Evolutionary conservation across 2,797 vertebrate species (phyloP).

Genomic region (Enteromius argenteus): DNA sequence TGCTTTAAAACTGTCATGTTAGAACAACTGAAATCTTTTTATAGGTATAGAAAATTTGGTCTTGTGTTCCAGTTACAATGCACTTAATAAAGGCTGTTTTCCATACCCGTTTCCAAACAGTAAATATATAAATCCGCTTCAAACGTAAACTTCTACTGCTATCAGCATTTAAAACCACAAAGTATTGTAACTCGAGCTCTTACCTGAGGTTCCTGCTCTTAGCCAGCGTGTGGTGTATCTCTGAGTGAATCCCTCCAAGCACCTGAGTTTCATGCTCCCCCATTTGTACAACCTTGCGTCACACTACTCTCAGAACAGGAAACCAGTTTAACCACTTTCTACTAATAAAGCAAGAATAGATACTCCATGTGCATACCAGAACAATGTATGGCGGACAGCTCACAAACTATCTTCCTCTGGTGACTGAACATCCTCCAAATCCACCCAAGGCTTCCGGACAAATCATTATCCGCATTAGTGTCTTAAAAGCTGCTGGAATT

Average conservation of each 20-base stretch:
- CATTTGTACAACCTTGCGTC: slow-evolving; percentile 17
- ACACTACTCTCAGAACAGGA: not conserved
- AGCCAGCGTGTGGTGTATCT: slow-evolving; percentile 5
- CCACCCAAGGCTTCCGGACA: slow-evolving; percentile 65
- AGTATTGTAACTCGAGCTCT: not conserved
- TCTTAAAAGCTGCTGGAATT: slow-evolving; percentile 71
- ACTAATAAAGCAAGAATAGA: not conserved
- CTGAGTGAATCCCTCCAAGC: not conserved
- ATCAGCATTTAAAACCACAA: not conserved
- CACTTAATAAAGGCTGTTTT: not conserved
- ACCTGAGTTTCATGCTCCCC: slow-evolving; percentile 18
- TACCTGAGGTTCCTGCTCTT: slow-evolving; percentile 36
- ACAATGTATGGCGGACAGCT: slow-evolving; percentile 50
- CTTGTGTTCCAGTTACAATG: not conserved
- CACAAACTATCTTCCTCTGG: slow-evolving; percentile 47
- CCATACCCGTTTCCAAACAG: not conserved
- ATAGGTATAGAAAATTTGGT: not conserved
- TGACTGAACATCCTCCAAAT: slow-evolving; percentile 64
- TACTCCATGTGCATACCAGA: not conserved
- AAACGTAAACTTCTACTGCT: not conserved
- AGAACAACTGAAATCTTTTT: not conserved
- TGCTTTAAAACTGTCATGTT: not conserved
- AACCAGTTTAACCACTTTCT: slow-evolving; percentile 39
- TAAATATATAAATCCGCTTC: not conserved
- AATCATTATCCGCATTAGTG: slow-evolving; percentile 81